Percentiles rank a stretch among this genome's conserved stretches.
Conservation (phyloP, 2,113 vertebrate genomes). For the Silurus glanis region DNA sequence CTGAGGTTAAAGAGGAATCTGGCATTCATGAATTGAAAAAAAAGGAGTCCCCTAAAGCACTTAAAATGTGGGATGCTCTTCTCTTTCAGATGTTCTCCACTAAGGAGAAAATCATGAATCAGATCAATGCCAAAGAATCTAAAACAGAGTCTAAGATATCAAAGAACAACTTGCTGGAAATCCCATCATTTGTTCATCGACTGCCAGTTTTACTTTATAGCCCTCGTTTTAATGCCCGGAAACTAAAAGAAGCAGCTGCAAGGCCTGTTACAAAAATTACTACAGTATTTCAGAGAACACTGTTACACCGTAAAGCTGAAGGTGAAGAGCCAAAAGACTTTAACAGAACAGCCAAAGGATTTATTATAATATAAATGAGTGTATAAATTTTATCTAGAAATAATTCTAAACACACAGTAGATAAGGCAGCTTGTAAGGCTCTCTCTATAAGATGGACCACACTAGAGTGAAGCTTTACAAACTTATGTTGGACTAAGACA, state of each 20-base stretch:
- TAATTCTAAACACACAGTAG: too few species aligned
- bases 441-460: too few species aligned
- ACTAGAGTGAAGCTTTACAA: too few species aligned
- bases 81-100: conserved; percentile 84
- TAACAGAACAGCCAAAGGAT: conserved; percentile 86
- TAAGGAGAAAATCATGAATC: conserved; percentile 74
- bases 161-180: conserved; percentile 44
- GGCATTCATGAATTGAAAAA: conserved; percentile 55
- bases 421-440: too few species aligned
- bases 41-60: conserved; percentile 71
- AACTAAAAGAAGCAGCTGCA: conserved; percentile 81
- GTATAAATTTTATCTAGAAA: too few species aligned
- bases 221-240: conserved; percentile 87
- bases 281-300: conserved; percentile 73
- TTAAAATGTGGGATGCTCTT: conserved; percentile 89
- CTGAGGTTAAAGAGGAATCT: conserved; percentile 30
- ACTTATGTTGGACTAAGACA: not conserved
- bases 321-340: conserved; percentile 83
- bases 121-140: conserved; percentile 67
- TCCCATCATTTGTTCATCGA: conserved; percentile 70
- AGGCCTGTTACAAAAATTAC: conserved; percentile 75
- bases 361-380: conserved; percentile 44
- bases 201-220: conserved; percentile 84
- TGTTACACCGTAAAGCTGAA: conserved; percentile 70
- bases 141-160: conserved; percentile 43